Percentiles rank a stretch among this genome's conserved stretches.
Evolutionary conservation across 2,888 invertebrate species (phyloP).

Genomic region (Stratiomys singularior): DNA sequence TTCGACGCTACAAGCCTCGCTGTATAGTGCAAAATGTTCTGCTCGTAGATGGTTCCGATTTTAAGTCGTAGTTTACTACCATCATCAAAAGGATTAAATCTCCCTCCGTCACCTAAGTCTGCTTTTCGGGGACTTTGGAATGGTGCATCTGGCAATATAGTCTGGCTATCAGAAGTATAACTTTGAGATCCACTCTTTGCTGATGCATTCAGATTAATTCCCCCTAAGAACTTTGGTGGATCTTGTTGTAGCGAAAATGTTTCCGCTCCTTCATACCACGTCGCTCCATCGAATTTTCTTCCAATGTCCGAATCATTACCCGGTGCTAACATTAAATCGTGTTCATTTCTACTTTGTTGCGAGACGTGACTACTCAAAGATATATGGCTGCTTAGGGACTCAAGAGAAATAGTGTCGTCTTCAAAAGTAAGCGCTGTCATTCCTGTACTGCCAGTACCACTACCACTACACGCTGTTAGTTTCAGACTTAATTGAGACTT

Average conservation of each 20-base stretch:
- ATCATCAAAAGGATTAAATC: slow-evolving; percentile 16
- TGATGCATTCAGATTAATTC: background rate
- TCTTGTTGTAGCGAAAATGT: background rate
- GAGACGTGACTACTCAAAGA: slow-evolving; percentile 55
- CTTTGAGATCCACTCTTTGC: background rate
- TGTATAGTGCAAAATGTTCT: slow-evolving; percentile 62
- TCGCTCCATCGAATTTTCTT: slow-evolving; percentile 39
- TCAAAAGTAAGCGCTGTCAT: slow-evolving; percentile 48
- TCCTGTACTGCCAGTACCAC: slow-evolving; percentile 52
- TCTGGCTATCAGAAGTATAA: background rate
- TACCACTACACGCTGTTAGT: slow-evolving; percentile 11
- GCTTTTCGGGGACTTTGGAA: slow-evolving; percentile 4
- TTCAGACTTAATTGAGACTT: slow-evolving; percentile 10
- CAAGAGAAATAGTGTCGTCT: slow-evolving; percentile 61
- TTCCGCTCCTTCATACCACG: slow-evolving; percentile 13
- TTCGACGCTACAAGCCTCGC: slow-evolving; percentile 61
- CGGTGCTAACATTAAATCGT: slow-evolving; percentile 52
- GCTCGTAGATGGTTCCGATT: slow-evolving; percentile 63
- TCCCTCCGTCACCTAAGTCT: slow-evolving; percentile 50
- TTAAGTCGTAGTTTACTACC: slow-evolving; percentile 45
- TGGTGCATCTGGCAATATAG: background rate
- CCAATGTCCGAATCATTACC: slow-evolving; percentile 49
- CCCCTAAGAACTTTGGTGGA: background rate
- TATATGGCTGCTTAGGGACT: slow-evolving; percentile 61
- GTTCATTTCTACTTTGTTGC: slow-evolving; percentile 54